phyloP scores from a whole-genome alignment of 1,140 invertebrate species.

The Panulirus ornatus region DNA sequence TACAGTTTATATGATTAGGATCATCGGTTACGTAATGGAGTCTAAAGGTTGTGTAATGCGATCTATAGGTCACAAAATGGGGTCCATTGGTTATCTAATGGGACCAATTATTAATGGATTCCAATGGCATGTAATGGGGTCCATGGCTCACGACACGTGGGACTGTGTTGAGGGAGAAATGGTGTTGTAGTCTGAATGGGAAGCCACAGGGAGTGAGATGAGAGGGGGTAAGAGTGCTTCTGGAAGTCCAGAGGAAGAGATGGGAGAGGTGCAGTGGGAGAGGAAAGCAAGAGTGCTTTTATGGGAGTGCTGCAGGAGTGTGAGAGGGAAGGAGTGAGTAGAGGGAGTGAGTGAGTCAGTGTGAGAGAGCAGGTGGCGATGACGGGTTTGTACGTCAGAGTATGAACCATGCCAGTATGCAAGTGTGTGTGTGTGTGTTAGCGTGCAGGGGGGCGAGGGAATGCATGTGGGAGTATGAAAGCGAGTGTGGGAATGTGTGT shows the following conservation, averaged over 20 bases:
- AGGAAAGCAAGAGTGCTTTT: not conserved
- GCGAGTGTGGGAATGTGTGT: not conserved
- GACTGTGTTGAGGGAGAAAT: not conserved
- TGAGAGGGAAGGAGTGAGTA: not conserved
- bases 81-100: too few relatives aligned
- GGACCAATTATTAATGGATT: too few relatives aligned
- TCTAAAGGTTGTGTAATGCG: too few relatives aligned
- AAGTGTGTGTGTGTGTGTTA: not conserved
- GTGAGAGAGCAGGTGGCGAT: too few relatives aligned
- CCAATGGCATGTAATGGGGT: too few relatives aligned
- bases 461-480: not conserved
- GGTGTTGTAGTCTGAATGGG: not conserved
- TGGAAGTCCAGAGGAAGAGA: too few relatives aligned
- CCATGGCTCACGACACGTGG: not conserved
- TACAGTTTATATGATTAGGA: too few relatives aligned
- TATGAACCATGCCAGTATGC: not conserved
- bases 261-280: not conserved
- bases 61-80: too few relatives aligned
- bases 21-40: too few relatives aligned
- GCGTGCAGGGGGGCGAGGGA: not conserved
- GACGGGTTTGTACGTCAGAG: too few relatives aligned
- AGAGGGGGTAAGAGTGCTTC: not conserved
- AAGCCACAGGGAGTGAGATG: too few relatives aligned
- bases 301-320: not conserved
- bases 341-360: not conserved